Evolutionary conservation across 2,797 vertebrate genomes (phyloP).

Genomic region (Anguilla obscura): DNA sequence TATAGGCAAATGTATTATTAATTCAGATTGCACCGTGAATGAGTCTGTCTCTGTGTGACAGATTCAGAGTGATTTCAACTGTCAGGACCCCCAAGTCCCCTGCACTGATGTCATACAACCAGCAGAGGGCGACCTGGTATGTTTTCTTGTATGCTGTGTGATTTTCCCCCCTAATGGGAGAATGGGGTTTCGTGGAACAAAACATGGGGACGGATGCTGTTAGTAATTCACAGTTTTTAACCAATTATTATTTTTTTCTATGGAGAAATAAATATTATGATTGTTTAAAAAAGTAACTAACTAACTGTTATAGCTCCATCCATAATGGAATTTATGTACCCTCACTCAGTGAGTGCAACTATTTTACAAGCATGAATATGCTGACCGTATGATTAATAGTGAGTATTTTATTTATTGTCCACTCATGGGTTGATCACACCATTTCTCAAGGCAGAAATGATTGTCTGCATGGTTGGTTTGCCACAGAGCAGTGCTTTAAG

Average conservation of each 20-base stretch:
- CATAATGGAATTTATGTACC: not conserved
- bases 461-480: not conserved
- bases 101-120: constrained; percentile 43
- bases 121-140: constrained; percentile 58
- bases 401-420: not conserved
- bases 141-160: constrained; percentile 25
- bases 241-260: not conserved
- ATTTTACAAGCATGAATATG: not conserved
- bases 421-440: not conserved
- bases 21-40: constrained; percentile 24
- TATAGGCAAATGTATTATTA: not conserved
- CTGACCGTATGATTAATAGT: not conserved
- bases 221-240: not conserved
- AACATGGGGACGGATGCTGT: not conserved
- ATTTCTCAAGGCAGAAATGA: not conserved
- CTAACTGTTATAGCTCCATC: too few species aligned
- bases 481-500: not conserved
- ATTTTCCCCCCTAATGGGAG: not conserved
- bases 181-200: not conserved
- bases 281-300: too few species aligned
- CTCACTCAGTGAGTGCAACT: not conserved
- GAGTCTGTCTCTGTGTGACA: constrained; percentile 54
- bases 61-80: constrained; percentile 59
- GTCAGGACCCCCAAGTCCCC: constrained; percentile 46
- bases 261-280: too few species aligned